Percentiles rank a stretch among this genome's conserved stretches.
Evolutionary conservation across 64 coral and sea anemone species (phyloP).

Genomic region (Montipora efflorescens): DNA sequence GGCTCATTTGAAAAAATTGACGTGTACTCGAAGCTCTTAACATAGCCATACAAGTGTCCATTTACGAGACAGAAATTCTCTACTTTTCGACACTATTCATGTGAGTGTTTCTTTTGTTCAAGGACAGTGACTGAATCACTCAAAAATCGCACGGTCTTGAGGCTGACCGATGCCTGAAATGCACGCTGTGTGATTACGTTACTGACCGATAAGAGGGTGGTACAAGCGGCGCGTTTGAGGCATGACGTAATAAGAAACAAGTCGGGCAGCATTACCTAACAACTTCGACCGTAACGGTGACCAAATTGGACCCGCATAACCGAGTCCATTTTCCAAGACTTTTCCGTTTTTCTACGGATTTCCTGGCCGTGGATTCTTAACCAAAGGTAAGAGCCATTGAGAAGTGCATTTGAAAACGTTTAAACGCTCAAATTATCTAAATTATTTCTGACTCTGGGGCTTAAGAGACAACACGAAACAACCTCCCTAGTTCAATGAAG

Average conservation of each 20-base stretch:
- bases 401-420: background rate
- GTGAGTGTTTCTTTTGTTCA: constrained; percentile 15
- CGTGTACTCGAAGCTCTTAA: background rate
- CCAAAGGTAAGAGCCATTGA: background rate
- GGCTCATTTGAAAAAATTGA: no score
- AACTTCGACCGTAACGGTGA: constrained; percentile 49
- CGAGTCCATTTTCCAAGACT: constrained; percentile 29
- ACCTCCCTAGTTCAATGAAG: constrained; percentile 18
- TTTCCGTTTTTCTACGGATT: constrained; percentile 10
- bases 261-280: constrained; percentile 72
- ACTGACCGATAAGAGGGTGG: constrained; percentile 11
- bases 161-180: background rate
- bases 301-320: constrained; percentile 41
- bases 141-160: constrained; percentile 9
- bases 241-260: constrained; percentile 72
- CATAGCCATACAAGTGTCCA: background rate
- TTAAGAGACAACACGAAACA: constrained; percentile 1
- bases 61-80: background rate
- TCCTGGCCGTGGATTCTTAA: constrained; percentile 32
- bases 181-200: constrained; percentile 15
- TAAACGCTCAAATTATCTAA: constrained; percentile 13
- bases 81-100: background rate
- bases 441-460: constrained; percentile 17
- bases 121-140: constrained; percentile 41
- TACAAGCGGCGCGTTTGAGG: constrained; percentile 25